These are phyloP conservation scores for Andricus grossulariae DNA, from an alignment of 1,140 invertebrate genomes.

Conservation along the genomic window DNA sequence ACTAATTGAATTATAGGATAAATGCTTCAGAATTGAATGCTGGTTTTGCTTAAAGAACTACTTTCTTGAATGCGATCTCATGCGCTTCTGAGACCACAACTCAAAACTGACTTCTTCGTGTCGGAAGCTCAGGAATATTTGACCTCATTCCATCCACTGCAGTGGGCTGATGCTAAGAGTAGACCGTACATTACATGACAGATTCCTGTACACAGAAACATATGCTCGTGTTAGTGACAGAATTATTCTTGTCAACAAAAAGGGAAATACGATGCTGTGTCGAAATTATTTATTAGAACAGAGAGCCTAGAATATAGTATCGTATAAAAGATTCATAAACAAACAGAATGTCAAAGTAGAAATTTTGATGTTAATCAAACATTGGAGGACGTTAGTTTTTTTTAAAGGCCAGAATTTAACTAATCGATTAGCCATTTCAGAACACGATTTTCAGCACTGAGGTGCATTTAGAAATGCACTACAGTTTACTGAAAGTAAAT, in stretches of 20 bases:
- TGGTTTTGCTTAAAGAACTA: background rate
- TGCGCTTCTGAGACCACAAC: slow-evolving; percentile 12
- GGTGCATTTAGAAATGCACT: too few species aligned
- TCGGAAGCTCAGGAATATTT: slow-evolving; percentile 19
- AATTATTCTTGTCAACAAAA: slow-evolving; percentile 27
- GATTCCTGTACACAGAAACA: background rate
- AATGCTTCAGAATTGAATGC: background rate
- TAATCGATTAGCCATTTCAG: slow-evolving; percentile 34
- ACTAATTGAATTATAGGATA: too few species aligned
- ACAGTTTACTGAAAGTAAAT: too few species aligned
- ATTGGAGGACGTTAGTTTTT: background rate
- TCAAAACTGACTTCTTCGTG: slow-evolving; percentile 17
- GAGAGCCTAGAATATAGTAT: too few species aligned
- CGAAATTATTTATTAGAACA: background rate
- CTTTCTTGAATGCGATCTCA: slow-evolving; percentile 10
- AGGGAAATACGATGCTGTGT: background rate
- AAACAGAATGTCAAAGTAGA: too few species aligned
- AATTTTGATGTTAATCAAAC: too few species aligned
- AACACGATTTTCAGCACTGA: slow-evolving; percentile 27
- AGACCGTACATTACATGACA: slow-evolving; percentile 15
- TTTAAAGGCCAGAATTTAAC: background rate
- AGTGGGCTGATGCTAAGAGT: slow-evolving; percentile 20
- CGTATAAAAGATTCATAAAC: too few species aligned
- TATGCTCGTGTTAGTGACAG: background rate
- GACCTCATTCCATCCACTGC: slow-evolving; percentile 22